Evolutionary conservation across 2,113 vertebrate genomes (phyloP).

Genomic region (Ptilonorhynchus violaceus): DNA sequence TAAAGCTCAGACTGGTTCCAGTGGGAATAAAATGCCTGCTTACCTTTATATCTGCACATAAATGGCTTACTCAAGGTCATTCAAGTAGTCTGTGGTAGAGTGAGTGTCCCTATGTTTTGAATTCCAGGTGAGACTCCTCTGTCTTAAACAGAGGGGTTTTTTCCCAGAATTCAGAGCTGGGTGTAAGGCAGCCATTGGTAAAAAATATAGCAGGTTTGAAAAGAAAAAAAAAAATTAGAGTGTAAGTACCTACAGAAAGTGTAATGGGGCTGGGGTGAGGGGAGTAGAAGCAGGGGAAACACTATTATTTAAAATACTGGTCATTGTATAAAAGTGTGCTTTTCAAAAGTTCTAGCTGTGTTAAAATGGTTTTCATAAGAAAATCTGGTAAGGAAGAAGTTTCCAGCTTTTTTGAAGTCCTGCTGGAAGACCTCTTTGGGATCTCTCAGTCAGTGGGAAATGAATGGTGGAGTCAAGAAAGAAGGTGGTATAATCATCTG

Average conservation of each 20-base stretch:
- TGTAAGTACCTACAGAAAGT: neutral
- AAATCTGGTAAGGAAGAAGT: neutral
- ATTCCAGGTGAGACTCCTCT: neutral
- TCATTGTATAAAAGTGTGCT: neutral
- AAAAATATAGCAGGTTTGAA: neutral
- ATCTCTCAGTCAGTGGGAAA: neutral
- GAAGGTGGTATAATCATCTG: neutral
- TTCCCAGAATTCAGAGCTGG: neutral
- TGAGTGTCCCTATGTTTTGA: neutral
- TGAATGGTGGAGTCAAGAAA: neutral
- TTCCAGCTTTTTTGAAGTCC: neutral
- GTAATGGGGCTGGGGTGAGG: neutral
- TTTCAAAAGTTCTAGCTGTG: neutral
- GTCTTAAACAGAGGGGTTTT: neutral
- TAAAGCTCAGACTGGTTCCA: conserved; percentile 31
- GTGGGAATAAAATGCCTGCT: conserved; percentile 42
- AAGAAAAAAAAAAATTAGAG: neutral
- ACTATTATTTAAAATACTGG: neutral
- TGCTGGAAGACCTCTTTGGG: neutral
- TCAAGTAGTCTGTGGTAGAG: conserved; percentile 9
- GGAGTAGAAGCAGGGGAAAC: neutral
- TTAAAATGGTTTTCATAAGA: neutral
- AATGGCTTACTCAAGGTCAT: conserved; percentile 39
- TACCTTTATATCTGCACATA: conserved; percentile 33
- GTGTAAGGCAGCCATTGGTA: neutral